These are phyloP conservation scores for Amiota minor DNA, from an alignment of 2,888 invertebrate species.

Conservation along the genomic window DNA sequence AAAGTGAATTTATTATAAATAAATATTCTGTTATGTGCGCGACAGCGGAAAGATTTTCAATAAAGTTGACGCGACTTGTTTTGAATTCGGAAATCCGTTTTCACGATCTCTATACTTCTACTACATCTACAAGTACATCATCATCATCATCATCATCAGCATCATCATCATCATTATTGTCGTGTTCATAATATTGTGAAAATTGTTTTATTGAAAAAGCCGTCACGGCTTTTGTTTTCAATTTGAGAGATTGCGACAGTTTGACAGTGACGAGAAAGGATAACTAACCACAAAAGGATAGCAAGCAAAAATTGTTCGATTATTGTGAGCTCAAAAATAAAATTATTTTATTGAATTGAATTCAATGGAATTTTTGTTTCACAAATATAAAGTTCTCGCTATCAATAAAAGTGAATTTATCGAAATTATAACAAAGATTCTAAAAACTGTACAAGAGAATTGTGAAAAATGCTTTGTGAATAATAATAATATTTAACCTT, in stretches of 20 bases:
- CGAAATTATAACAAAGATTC: not conserved
- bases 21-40: slow-evolving; percentile 43
- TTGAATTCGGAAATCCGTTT: slow-evolving; percentile 30
- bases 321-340: not conserved
- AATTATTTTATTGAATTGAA: not conserved
- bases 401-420: not conserved
- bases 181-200: slow-evolving; percentile 20
- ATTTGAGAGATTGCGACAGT: slow-evolving; percentile 42
- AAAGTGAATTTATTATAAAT: slow-evolving; percentile 43
- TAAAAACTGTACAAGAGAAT: too few relatives aligned
- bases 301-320: slow-evolving; percentile 37
- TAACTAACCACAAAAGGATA: slow-evolving; percentile 35
- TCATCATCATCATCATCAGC: too few relatives aligned
- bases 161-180: not conserved
- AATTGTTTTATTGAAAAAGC: slow-evolving; percentile 35
- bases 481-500: not conserved
- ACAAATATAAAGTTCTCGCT: not conserved
- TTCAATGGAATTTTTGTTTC: not conserved
- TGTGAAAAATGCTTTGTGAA: too few relatives aligned
- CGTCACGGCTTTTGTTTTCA: slow-evolving; percentile 34
- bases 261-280: slow-evolving; percentile 48
- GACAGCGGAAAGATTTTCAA: slow-evolving; percentile 31
- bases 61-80: slow-evolving; percentile 33
- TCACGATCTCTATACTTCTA: slow-evolving; percentile 2
- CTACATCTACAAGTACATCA: too few relatives aligned